Conservation (phyloP, 2,113 vertebrate genomes). For the Trinectes maculatus region DNA sequence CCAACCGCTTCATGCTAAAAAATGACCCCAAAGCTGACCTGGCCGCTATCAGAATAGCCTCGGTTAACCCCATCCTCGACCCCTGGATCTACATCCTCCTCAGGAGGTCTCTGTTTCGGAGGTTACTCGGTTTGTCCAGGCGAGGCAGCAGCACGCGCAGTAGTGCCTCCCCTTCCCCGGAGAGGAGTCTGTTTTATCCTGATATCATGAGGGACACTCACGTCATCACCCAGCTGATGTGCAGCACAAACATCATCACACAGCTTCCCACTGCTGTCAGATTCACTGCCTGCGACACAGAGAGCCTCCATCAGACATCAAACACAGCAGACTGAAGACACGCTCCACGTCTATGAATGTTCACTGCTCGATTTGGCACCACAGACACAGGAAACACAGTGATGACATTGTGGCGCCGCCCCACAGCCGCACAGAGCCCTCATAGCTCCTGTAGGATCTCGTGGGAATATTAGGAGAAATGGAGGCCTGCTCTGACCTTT, state of each 20-base stretch:
- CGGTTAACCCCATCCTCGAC: conserved; percentile 94
- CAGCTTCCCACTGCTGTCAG: conserved; percentile 45
- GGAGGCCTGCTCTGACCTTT: not conserved
- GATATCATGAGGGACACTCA: conserved; percentile 42
- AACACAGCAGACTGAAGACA: conserved; percentile 1
- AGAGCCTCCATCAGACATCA: conserved; percentile 28
- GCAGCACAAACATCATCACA: conserved; percentile 51
- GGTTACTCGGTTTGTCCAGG: conserved; percentile 69
- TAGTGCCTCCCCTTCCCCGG: not conserved
- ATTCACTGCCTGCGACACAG: not conserved
- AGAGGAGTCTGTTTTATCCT: conserved; percentile 21
- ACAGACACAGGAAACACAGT: not conserved
- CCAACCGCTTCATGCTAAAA: conserved; percentile 84
- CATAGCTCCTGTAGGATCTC: not conserved
- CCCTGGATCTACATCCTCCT: conserved; percentile 98
- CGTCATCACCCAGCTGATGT: conserved; percentile 60
- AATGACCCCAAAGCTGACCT: conserved; percentile 85
- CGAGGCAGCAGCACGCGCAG: conserved; percentile 23
- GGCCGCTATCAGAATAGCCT: conserved; percentile 91
- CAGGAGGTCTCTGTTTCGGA: conserved; percentile 90
- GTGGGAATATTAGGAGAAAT: conserved; percentile 13
- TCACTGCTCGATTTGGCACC: not conserved
- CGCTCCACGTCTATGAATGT: not conserved
- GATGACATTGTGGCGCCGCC: not conserved
- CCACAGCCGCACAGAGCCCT: not conserved